A percentile compares a stretch with the other conserved stretches of the same genome.
These are phyloP conservation scores for Notolepis coatsorum DNA, from an alignment of 2,797 vertebrate genomes.

Conservation along the genomic window DNA sequence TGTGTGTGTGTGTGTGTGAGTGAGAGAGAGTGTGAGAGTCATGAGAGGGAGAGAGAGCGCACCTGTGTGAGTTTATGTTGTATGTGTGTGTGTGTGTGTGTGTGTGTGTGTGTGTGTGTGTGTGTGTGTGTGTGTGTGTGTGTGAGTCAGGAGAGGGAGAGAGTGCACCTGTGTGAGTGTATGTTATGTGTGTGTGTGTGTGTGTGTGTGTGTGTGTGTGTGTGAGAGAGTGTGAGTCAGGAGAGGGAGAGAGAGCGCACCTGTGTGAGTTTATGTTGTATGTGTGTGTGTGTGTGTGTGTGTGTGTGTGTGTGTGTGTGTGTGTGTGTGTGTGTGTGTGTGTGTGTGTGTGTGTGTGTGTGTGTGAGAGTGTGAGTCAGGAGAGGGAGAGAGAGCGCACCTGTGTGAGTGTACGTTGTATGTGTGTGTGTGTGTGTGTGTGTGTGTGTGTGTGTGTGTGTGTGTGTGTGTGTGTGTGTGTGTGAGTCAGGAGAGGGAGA, in stretches of 20 bases:
- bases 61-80: conserved; percentile 7
- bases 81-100: conserved; percentile 11
- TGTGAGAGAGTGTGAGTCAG: no score
- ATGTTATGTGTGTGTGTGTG: no score
- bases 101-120: background rate
- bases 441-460: no score
- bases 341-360: background rate
- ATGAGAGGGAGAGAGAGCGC: no score
- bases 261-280: conserved; percentile 5
- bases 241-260: no score
- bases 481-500: no score
- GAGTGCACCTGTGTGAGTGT: no score
- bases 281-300: conserved; percentile 9
- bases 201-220: no score
- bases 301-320: background rate
- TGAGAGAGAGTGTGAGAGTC: no score
- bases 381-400: no score
- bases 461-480: conserved; percentile 3
- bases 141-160: conserved; percentile 2
- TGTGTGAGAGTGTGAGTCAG: conserved; percentile 1
- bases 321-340: background rate
- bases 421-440: background rate
- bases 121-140: background rate
- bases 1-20: no score
- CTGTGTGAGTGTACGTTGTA: background rate